Base-by-base conservation (phyloP, 1,140 invertebrate genomes). In the Pseudomyrmex cubaensis region DNA sequence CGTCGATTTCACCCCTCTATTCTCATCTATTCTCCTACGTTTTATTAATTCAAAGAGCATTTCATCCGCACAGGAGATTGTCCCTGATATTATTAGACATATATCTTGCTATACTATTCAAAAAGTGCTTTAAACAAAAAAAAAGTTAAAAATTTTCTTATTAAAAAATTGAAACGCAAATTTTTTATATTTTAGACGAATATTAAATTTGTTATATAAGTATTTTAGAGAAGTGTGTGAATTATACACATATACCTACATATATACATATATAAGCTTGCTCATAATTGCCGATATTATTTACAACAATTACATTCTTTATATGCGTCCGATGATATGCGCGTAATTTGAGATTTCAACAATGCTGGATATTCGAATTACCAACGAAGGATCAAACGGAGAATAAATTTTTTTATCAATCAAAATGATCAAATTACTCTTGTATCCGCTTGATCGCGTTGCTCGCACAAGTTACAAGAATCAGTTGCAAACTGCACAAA, bases 361-460 rank as follows among this genome's bases (percentile, higher is more conserved):
- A 48, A 48, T 17, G n/a, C 69, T 8, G 7, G 2, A 48, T 70
- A 35, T 35, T 61, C 64, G 9, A 35, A 25, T 72, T 35, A 50
- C 66, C 20, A 48, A 48, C 44, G 44, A 54, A 72, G 54, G 35
- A 35, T 17, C 12, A 22, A n/a, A 50, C 20, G 4, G 48, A 50
- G 35, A 59, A 46, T 5, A 48, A 44, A 48, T 63, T 46, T 67
- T 54, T 64, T 46, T 46, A 50, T 70, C 48, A 59, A 25, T 61
- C 46, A 35, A 59, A 48, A 50, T 59, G 76, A 72, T 80, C 54
- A 72, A 44, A 72, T 80, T 80, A 72, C 76, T n/a, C 59, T 70
- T 72, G 22, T 48, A 35, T 59, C 20, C 52, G 25, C 17, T 69
- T 13, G 52, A 70, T 70, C 46, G 44, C 66, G 69, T 80, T 80